A percentile compares a stretch with the other conserved stretches of the same genome.
phyloP scores from a whole-genome alignment of 2,888 invertebrate genomes.

The Xanthorhoe spadicearia region DNA sequence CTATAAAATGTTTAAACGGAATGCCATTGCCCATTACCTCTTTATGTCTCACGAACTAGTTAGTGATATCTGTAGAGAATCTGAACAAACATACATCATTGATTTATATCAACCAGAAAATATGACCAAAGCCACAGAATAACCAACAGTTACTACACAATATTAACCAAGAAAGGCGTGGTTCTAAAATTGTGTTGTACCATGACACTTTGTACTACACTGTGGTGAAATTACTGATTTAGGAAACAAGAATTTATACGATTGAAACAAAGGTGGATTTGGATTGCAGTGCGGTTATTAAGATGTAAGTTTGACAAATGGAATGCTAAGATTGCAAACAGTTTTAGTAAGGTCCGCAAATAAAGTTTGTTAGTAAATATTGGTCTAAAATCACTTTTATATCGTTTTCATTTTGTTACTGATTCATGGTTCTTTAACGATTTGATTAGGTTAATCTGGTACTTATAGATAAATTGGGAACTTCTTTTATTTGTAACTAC shows the following conservation, averaged over 20 bases:
- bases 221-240: neutral
- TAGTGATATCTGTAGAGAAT: conserved; percentile 2
- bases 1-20: no score
- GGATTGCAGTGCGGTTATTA: conserved; percentile 9
- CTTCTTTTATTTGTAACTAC: no score
- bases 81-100: conserved; percentile 6
- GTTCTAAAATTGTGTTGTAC: conserved; percentile 19
- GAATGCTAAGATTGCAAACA: conserved; percentile 32
- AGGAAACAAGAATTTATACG: conserved; percentile 1
- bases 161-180: conserved; percentile 24
- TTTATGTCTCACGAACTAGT: neutral
- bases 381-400: neutral
- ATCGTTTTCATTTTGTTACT: neutral
- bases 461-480: no score
- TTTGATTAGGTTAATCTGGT: no score
- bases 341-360: conserved; percentile 30
- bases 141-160: conserved; percentile 4
- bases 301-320: conserved; percentile 32
- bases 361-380: conserved; percentile 7
- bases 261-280: neutral
- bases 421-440: no score
- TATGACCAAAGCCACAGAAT: conserved; percentile 22
- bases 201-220: neutral
- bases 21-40: no score
- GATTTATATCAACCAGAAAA: conserved; percentile 23